Conservation (phyloP, 2,113 vertebrate species). For the Rhegmatorhina hoffmannsi region DNA sequence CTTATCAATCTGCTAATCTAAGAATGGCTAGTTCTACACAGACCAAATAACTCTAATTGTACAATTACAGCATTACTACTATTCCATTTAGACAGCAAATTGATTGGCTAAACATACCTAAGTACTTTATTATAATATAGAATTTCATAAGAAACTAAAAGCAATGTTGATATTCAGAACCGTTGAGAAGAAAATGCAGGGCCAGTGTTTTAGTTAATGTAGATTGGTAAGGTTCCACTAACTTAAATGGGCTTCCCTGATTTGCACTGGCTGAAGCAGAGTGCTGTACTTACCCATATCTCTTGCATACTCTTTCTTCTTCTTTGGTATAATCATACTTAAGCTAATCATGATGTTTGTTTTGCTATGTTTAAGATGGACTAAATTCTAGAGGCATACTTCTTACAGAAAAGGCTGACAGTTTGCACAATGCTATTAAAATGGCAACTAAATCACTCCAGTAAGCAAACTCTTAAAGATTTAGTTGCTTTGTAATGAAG, state of each 20-base stretch:
- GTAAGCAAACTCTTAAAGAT: conserved; percentile 52
- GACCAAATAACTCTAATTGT: conserved; percentile 45
- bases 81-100: conserved; percentile 53
- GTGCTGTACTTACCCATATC: background rate
- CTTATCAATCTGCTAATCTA: conserved; percentile 66
- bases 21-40: conserved; percentile 28
- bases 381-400: conserved; percentile 4
- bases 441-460: conserved; percentile 46
- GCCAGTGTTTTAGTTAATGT: background rate
- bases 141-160: conserved; percentile 39
- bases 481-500: conserved; percentile 27
- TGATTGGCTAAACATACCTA: conserved; percentile 45
- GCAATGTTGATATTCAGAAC: background rate
- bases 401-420: conserved; percentile 15
- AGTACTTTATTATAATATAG: conserved; percentile 44
- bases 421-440: conserved; percentile 56
- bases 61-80: conserved; percentile 44
- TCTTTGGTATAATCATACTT: conserved; percentile 15
- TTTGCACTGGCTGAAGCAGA: background rate
- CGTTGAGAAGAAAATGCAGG: conserved; percentile 12
- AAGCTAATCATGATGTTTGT: conserved; percentile 22
- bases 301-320: background rate
- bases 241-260: background rate
- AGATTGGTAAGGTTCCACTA: background rate
- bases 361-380: background rate